Evolutionary conservation across 1,140 invertebrate species (phyloP).

Genomic region (Eriosoma lanigerum): DNA sequence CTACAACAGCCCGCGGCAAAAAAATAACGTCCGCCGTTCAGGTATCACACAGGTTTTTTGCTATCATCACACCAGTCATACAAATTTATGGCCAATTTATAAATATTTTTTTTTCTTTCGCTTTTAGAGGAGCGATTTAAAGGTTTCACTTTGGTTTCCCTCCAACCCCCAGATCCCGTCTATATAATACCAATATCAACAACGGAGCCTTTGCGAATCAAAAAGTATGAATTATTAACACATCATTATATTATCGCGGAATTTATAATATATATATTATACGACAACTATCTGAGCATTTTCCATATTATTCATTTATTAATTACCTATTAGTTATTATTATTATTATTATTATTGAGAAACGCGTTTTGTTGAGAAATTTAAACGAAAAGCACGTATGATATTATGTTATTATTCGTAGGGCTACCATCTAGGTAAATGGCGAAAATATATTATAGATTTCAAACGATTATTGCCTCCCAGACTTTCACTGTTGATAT

Average conservation of each 20-base stretch:
- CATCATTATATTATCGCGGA: too few species aligned
- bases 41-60: constrained; percentile 21
- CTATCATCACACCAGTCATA: background rate
- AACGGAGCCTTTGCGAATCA: constrained; percentile 33
- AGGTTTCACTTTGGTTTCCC: too few species aligned
- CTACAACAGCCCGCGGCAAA: constrained; percentile 50
- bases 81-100: background rate
- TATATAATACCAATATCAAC: too few species aligned
- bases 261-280: too few species aligned
- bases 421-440: background rate
- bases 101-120: too few species aligned
- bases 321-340: too few species aligned
- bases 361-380: constrained; percentile 17
- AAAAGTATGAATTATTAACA: background rate
- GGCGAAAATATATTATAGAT: constrained; percentile 30
- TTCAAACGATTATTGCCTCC: constrained; percentile 18
- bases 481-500: background rate
- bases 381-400: background rate
- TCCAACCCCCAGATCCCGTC: too few species aligned
- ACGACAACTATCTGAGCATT: too few species aligned
- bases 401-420: background rate
- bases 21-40: constrained; percentile 50
- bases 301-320: too few species aligned
- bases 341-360: too few species aligned
- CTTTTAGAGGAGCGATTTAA: too few species aligned